Evolutionary conservation across 2,113 vertebrate genomes (phyloP), one percentile per base, ranked within the genome.

Genomic region (Microcebus jonahi): DNA sequence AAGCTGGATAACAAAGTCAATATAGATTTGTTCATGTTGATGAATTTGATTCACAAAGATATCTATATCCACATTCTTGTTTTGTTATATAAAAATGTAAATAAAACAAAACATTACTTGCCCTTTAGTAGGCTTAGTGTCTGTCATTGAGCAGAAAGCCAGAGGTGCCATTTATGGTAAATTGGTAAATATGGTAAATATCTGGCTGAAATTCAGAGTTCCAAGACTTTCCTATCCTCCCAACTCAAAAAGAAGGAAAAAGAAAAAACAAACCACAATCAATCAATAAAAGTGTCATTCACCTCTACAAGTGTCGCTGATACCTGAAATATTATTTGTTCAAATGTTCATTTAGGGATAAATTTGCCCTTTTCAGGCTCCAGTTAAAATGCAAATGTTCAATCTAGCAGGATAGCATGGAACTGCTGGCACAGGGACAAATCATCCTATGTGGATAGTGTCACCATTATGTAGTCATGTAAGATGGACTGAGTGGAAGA

Each of bases 401-500:
- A 29, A 12, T 11, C 5, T 1, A 27, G 14, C 9, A 82, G 18
- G 10, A n/a, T 25, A 82, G 20, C 29, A 31, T 6, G 29, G 55
- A 61, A 76, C 5, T 23, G 0, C 23, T 79, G 9, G 45, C 11
- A 85, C 15, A 45, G 14, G 68, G 34, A 27, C 4, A 5, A 73
- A 59, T 3, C 55, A 34, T 20, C 61, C 3, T 4, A 2, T 53
- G 31, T 25, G 2, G 45, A 34, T 39, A 50, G 0, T 2, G 8
- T 57, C 2, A 27, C 21, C 20, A 21, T 36, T n/a, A 27, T 29
- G 8, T 25, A 20, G 1, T 25, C 5, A 11, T 63, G 17, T 53
- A 21, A 21, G 5, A 9, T 17, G 25, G 7, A 65, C 3, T 67
- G n/a, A 71, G 5, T 83, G 10, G 17, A 23, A 91, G 4, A 12